Percentiles rank a stretch among this genome's conserved stretches.
phyloP scores from a whole-genome alignment of 2,888 invertebrate species.

The Orchestes rusci region DNA sequence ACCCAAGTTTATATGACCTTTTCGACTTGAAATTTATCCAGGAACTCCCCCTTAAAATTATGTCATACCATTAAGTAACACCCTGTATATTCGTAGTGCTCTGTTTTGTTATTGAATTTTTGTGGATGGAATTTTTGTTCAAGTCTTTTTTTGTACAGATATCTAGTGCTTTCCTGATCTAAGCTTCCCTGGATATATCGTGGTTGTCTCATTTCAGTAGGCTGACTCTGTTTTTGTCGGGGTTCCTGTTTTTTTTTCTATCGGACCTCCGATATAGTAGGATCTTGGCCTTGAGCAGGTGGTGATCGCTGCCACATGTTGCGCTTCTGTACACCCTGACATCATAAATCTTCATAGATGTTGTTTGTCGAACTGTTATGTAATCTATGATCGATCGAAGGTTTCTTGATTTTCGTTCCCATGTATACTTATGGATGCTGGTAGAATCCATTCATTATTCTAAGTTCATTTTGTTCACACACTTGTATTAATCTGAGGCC shows the following conservation, averaged over 20 bases:
- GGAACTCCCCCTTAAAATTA: no score
- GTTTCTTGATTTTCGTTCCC: not conserved
- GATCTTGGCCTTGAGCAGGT: no score
- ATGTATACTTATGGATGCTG: slow-evolving; percentile 3
- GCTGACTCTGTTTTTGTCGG: not conserved
- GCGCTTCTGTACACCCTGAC: not conserved
- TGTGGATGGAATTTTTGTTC: not conserved
- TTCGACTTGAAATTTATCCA: no score
- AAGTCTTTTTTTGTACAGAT: not conserved
- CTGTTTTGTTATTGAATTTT: not conserved
- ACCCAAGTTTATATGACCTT: no score
- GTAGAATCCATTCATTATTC: no score
- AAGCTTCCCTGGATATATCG: not conserved
- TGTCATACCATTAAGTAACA: no score
- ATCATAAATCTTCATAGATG: not conserved
- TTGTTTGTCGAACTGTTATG: not conserved
- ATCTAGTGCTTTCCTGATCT: not conserved
- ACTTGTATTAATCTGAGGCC: slow-evolving; percentile 4
- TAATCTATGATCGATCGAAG: not conserved
- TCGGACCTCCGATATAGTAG: not conserved
- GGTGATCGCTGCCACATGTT: slow-evolving; percentile 2
- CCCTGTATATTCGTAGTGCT: no score
- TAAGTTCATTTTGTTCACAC: not conserved
- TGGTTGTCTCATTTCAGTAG: not conserved
- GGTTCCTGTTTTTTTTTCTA: not conserved